phyloP scores from a whole-genome alignment of 2,113 vertebrate species.

The Carassius gibelio region DNA sequence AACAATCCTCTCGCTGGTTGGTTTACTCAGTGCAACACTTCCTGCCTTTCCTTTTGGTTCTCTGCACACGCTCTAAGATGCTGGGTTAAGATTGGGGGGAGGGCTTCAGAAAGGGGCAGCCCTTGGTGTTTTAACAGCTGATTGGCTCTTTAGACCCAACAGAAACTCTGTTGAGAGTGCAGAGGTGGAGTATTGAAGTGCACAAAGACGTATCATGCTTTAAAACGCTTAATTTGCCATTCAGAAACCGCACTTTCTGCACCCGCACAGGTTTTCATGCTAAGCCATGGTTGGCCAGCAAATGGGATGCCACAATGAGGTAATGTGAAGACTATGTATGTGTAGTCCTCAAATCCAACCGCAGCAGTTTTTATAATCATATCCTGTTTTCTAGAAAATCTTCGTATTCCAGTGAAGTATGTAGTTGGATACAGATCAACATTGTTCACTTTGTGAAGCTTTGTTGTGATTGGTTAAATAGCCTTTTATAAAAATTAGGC shows the following conservation, averaged over 20 bases:
- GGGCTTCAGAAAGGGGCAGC: not conserved
- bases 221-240: slow-evolving; percentile 8
- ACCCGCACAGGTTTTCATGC: slow-evolving; percentile 22
- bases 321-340: slow-evolving; percentile 51
- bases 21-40: slow-evolving; percentile 1
- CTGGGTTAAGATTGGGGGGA: slow-evolving; percentile 20
- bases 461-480: slow-evolving; percentile 41
- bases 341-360: slow-evolving; percentile 44
- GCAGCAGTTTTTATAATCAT: slow-evolving; percentile 47
- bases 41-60: not conserved
- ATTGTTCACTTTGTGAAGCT: slow-evolving; percentile 38
- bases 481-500: slow-evolving; percentile 42
- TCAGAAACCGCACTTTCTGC: not conserved
- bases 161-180: not conserved
- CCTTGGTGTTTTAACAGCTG: not conserved
- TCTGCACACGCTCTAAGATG: not conserved
- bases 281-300: slow-evolving; percentile 35
- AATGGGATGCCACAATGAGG: slow-evolving; percentile 42
- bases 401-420: slow-evolving; percentile 47
- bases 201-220: slow-evolving; percentile 3
- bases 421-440: slow-evolving; percentile 33
- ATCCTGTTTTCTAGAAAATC: slow-evolving; percentile 43
- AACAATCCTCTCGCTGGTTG: not conserved
- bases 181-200: slow-evolving; percentile 20
- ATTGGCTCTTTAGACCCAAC: slow-evolving; percentile 31